Evolutionary conservation across 2,113 vertebrate species (phyloP), one percentile per base, ranked within the genome.

Genomic region (Parus major): DNA sequence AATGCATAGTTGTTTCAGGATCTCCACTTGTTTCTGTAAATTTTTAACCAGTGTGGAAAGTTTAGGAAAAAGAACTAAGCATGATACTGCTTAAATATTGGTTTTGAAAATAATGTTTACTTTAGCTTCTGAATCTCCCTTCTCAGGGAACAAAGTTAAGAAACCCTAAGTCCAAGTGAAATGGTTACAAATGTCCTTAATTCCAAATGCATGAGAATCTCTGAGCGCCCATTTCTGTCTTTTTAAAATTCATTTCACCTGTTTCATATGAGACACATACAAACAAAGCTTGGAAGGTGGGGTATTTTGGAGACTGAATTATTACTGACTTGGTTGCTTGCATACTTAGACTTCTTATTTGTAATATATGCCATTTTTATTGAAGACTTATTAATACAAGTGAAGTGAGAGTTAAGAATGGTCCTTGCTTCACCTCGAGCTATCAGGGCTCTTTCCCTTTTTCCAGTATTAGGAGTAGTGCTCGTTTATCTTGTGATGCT

Each of bases 401-500:
- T 72, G 56, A 79, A 69, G 28, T 29, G 61, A 56, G 44, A 5
- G 3, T 93, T 86, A 81, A 81, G 76, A 89, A 82, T 3, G 31
- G 11, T 56, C 41, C 46, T 92, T 86, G 21, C 50, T 90, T 82
- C 66, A 90, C 47, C 64, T n/a, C 8, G 12, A 78, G 71, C 52
- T 82, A 14, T 90, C 18, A 50, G 53, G 18, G n/a, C 41, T 82
- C 31, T 25, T 82, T 86, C 35, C 13, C 17, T 72, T 86, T 55
- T 25, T 50, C 80, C 80, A 70, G 27, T 29, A 7, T 83, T 52
- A 83, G 50, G 39, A 86, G 23, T 2, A 59, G 42, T 25, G 19
- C 42, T 94, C 71, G 55, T 94, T 94, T 92, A 41, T 95, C 72
- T 73, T 90, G 35, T 56, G 44, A 12, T 90, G 60, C 76, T 90